A percentile compares a stretch with the other conserved stretches of the same genome.
Evolutionary conservation across 2,797 vertebrate species (phyloP).

Genomic region (Euphonia xanthogaster): DNA sequence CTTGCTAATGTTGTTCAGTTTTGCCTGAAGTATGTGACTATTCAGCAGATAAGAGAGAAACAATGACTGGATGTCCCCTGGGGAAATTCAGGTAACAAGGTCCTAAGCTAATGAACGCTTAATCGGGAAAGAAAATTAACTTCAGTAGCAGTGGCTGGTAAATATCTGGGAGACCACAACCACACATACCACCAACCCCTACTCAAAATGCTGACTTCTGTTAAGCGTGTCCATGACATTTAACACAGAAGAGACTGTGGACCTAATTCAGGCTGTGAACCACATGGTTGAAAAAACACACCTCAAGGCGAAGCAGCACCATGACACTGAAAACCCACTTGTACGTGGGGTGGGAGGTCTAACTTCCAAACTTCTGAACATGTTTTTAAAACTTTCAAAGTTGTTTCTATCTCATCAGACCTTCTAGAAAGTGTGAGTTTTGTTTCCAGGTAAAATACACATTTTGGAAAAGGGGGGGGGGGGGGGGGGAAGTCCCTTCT

Average conservation of each 20-base stretch:
- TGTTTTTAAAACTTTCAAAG: not conserved
- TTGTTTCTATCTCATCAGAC: not conserved
- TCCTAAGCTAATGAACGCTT: not conserved
- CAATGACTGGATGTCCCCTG: not conserved
- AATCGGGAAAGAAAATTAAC: not conserved
- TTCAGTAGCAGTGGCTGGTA: not conserved
- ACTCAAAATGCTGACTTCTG: not conserved
- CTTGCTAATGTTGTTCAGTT: not conserved
- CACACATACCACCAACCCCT: not conserved
- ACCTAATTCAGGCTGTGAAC: not conserved
- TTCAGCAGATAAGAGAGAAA: not conserved
- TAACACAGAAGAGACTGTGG: accelerated
- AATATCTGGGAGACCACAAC: not conserved
- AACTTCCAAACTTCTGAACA: not conserved
- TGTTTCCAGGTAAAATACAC: not conserved
- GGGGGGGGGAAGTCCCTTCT: accelerated
- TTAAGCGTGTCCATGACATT: not conserved
- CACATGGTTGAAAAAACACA: not conserved
- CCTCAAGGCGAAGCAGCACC: not conserved
- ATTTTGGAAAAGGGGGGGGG: not conserved
- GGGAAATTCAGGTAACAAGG: not conserved
- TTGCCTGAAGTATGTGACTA: not conserved
- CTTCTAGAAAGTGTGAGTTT: not conserved
- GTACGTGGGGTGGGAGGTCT: not conserved
- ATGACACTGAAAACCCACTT: not conserved